Evolutionary conservation across 2,113 vertebrate species (phyloP), one percentile per base, ranked within the genome.

Genomic region (Campylomormyrus numenius): DNA sequence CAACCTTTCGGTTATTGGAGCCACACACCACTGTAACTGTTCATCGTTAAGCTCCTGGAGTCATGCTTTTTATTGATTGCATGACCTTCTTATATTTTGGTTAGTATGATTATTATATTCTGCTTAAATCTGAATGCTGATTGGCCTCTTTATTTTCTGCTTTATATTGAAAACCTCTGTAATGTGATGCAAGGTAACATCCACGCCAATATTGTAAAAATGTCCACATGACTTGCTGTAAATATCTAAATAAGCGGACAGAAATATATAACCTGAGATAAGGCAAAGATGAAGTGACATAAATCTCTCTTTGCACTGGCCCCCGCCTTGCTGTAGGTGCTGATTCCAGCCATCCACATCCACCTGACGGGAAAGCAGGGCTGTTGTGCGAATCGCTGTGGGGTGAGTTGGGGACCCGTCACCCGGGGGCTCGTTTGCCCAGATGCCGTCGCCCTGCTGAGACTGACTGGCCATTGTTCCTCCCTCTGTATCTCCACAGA

Each of bases 381-480:
- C 0, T 97, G 95, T 92, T 96, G 95, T 92, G 95, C 92, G 46
- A 97, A 97, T 70, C 95, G 96, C 89, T 96, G 96, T 88, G 96
- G 96, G 95, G 97, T 97, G 91, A 96, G 96, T 93, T 13, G 4
- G 13, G 3, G n/a, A 11, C 27, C 24, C 52, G 42, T 74, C 0
- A 1, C 5, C 27, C 3, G 85, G 62, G 77, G 27, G 7, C 4
- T 27, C 39, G 42, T 58, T 62, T 4, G 3, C 21, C 4, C 24
- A 17, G 89, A 39, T 8, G 0, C 53, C 45, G 0, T 90, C 10
- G 17, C 39, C 74, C 77, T 10, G 58, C 80, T 24, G 83, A 35
- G 11, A 24, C 13, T 39, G 39, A 42, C 27, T n/a, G 87, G 3
- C 35, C 35, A 42, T 24, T 1, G 46, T 19, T 39, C 84, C 2